These are phyloP conservation scores for Anolis carolinensis DNA, from an alignment of 2,113 vertebrate genomes.

Conservation along the genomic window DNA sequence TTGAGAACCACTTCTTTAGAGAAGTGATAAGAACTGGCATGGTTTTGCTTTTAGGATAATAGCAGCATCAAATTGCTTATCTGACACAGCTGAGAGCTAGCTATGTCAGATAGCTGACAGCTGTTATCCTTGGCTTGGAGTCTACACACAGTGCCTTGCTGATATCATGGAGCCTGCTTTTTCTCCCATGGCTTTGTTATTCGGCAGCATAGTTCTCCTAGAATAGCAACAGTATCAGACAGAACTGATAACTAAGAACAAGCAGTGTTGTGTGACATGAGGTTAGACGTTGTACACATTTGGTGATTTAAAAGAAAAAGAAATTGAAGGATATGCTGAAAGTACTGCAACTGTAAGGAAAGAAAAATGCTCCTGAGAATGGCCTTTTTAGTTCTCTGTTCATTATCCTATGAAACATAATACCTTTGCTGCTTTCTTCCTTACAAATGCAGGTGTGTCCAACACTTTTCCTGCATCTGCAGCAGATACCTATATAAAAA, in stretches of 20 bases:
- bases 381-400: neutral
- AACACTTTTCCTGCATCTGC: no score
- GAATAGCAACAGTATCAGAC: slow-evolving; percentile 25
- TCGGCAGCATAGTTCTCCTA: slow-evolving; percentile 31
- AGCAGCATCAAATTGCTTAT: neutral
- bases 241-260: slow-evolving; percentile 42
- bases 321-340: neutral
- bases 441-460: no score
- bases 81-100: neutral
- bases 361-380: neutral
- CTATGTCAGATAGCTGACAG: neutral
- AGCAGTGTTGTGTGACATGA: neutral
- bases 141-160: neutral
- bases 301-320: neutral
- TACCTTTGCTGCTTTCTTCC: neutral
- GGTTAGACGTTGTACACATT: neutral
- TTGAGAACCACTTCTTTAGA: no score
- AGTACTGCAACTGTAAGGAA: slow-evolving; percentile 20
- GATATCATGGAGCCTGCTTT: slow-evolving; percentile 36
- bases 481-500: no score
- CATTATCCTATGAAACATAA: neutral
- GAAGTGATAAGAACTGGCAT: neutral
- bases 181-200: neutral
- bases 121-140: slow-evolving; percentile 2
- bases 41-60: neutral